Evolutionary conservation across 2,888 invertebrate species (phyloP).

Genomic region (Tholera decimalis): DNA sequence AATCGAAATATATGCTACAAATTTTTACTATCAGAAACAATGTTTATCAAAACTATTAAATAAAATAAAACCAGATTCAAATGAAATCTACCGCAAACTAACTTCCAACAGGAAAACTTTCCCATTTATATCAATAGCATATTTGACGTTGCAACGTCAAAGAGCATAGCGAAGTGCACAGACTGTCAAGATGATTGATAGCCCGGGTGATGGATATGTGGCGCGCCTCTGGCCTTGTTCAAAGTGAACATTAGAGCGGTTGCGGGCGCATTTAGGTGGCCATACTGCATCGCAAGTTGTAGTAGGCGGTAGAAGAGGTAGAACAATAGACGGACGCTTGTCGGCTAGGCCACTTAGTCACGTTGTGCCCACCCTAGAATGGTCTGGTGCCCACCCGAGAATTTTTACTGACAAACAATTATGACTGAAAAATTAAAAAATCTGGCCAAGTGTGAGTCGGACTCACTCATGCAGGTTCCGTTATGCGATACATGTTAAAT

Average conservation of each 20-base stretch:
- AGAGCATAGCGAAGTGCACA: slow-evolving; percentile 65
- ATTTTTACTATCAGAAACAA: background rate
- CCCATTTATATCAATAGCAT: slow-evolving; percentile 25
- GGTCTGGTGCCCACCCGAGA: too few relatives aligned
- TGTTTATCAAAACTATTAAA: background rate
- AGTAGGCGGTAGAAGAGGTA: background rate
- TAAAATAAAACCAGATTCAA: background rate
- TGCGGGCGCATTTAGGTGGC: background rate
- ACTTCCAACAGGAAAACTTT: slow-evolving; percentile 24
- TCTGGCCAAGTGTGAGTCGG: too few relatives aligned
- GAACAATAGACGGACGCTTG: background rate
- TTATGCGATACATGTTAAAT: too few relatives aligned
- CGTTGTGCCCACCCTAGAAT: too few relatives aligned
- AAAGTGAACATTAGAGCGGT: background rate
- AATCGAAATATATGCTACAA: background rate
- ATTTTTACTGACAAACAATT: too few relatives aligned
- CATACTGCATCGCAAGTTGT: background rate
- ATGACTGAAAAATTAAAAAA: too few relatives aligned
- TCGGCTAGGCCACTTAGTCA: background rate
- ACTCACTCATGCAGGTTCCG: too few relatives aligned
- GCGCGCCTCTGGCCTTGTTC: slow-evolving; percentile 7
- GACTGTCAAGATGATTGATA: slow-evolving; percentile 68
- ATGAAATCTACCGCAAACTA: slow-evolving; percentile 7
- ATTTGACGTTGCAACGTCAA: slow-evolving; percentile 52
- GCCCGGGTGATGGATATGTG: slow-evolving; percentile 61